phyloP scores from a whole-genome alignment of 2,113 vertebrate species.

The Cepphus grylle region DNA sequence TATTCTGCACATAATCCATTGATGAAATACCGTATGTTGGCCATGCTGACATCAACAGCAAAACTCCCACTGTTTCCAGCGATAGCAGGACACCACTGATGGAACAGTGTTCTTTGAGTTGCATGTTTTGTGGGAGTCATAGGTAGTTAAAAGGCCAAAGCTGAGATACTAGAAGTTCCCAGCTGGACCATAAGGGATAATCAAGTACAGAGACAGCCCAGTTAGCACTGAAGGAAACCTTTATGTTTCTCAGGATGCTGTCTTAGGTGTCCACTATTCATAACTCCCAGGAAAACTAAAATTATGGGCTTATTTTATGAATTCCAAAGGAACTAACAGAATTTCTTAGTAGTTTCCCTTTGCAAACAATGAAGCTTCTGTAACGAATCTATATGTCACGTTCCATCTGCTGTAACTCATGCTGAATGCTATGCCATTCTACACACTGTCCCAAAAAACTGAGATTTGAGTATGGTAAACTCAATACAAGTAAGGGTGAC shows the following conservation, averaged over 20 bases:
- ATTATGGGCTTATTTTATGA: not conserved
- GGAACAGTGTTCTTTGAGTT: not conserved
- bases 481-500: not conserved
- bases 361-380: not conserved
- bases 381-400: not conserved
- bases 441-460: not conserved
- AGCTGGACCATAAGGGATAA: not conserved
- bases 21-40: not conserved
- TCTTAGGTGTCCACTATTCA: not conserved
- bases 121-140: not conserved
- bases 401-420: not conserved
- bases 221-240: not conserved
- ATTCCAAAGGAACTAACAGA: not conserved
- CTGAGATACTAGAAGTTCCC: not conserved
- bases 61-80: not conserved
- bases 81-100: not conserved
- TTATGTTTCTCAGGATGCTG: not conserved
- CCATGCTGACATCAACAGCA: not conserved
- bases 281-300: not conserved
- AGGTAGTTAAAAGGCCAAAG: not conserved
- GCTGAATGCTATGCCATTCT: not conserved
- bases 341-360: not conserved
- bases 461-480: not conserved
- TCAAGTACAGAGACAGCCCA: not conserved
- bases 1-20: not conserved